phyloP scores from a whole-genome alignment of 2,888 invertebrate genomes.

The Drosophila borealis region DNA sequence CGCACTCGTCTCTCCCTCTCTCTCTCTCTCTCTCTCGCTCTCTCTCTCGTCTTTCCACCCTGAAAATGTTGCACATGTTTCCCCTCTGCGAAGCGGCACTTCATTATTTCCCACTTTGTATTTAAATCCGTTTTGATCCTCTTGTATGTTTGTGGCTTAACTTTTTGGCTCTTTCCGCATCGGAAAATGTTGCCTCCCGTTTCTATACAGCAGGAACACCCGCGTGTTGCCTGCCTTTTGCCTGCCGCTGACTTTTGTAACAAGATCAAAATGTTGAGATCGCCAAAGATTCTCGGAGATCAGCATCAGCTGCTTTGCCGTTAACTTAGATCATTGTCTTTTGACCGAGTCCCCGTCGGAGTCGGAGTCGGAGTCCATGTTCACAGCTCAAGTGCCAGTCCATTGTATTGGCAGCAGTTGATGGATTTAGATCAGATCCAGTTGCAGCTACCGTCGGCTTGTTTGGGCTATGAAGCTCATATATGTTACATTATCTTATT shows the following conservation, averaged over 20 bases:
- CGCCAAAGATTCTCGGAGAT: slow-evolving; percentile 41
- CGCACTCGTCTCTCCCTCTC: slow-evolving; percentile 37
- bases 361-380: slow-evolving; percentile 19
- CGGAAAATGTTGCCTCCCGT: slow-evolving; percentile 23
- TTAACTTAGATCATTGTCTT: slow-evolving; percentile 55
- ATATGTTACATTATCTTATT: slow-evolving; percentile 77
- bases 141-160: slow-evolving; percentile 82
- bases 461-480: slow-evolving; percentile 71
- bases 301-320: slow-evolving; percentile 60
- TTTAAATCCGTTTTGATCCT: slow-evolving; percentile 81
- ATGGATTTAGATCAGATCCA: slow-evolving; percentile 63
- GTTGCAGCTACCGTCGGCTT: slow-evolving; percentile 58
- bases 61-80: slow-evolving; percentile 28
- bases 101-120: slow-evolving; percentile 79
- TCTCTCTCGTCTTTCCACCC: slow-evolving; percentile 29
- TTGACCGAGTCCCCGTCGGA: neutral
- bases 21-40: too few relatives aligned
- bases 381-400: slow-evolving; percentile 49
- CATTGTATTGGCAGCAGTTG: slow-evolving; percentile 41
- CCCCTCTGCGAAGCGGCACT: slow-evolving; percentile 59
- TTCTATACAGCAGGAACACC: slow-evolving; percentile 59
- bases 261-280: slow-evolving; percentile 73
- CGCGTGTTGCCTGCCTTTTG: slow-evolving; percentile 55
- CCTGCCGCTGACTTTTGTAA: slow-evolving; percentile 73
- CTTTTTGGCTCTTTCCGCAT: slow-evolving; percentile 79